A percentile compares a stretch with the other conserved stretches of the same genome.
These are phyloP conservation scores for Synergus japonicus DNA, from an alignment of 2,888 invertebrate genomes.

Conservation along the genomic window DNA sequence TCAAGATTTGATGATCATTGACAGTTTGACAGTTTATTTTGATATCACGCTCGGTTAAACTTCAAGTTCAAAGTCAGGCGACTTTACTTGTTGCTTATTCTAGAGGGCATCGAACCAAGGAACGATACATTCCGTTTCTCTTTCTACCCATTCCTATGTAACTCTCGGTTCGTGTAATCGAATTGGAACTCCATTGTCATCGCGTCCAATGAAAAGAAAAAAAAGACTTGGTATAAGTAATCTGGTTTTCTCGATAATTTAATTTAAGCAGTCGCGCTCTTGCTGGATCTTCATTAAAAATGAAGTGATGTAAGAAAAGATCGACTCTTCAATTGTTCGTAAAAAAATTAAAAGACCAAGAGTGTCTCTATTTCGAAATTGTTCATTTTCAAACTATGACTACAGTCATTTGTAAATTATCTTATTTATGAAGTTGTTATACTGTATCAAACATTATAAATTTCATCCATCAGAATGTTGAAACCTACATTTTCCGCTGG, in stretches of 20 bases:
- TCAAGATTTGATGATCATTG: constrained; percentile 33
- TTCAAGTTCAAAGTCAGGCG: constrained; percentile 29
- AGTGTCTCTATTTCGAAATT: no score
- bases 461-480: background rate
- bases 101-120: constrained; percentile 25
- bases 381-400: no score
- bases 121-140: constrained; percentile 37
- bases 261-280: constrained; percentile 3
- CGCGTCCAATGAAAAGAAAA: background rate
- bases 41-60: constrained; percentile 26
- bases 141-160: constrained; percentile 34
- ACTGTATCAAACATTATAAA: background rate
- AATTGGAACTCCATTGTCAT: constrained; percentile 36
- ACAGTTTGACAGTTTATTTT: constrained; percentile 33
- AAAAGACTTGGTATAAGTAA: background rate
- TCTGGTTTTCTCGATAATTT: constrained; percentile 26
- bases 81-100: constrained; percentile 23
- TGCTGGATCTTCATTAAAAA: background rate
- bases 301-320: background rate
- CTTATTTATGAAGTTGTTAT: no score
- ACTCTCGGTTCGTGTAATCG: constrained; percentile 26
- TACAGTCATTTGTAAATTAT: no score
- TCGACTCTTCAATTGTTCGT: background rate
- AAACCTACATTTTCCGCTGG: background rate
- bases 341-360: background rate